These are phyloP conservation scores for Tetranychus urticae DNA, from an alignment of 1,140 invertebrate species.

Conservation along the genomic window DNA sequence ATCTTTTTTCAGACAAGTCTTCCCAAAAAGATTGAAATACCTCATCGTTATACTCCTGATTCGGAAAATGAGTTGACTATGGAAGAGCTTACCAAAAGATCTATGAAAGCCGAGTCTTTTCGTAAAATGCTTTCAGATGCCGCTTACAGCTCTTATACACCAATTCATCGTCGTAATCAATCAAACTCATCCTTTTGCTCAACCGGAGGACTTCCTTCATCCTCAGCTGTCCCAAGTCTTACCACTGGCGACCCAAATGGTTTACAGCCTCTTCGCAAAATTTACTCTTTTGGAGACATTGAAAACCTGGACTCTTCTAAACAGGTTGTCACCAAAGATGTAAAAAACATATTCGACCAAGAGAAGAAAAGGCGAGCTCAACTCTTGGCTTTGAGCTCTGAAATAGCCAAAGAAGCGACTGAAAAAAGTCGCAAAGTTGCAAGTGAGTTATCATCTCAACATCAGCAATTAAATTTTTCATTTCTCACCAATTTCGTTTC, in stretches of 20 bases:
- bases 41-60: slow-evolving; percentile 59
- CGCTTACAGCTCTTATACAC: slow-evolving; percentile 11
- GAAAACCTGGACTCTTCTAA: slow-evolving; percentile 6
- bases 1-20: slow-evolving; percentile 30
- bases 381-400: slow-evolving; percentile 63
- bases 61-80: slow-evolving; percentile 47
- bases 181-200: not conserved
- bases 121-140: slow-evolving; percentile 62
- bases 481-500: too few relatives aligned
- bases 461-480: too few relatives aligned
- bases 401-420: slow-evolving; percentile 74
- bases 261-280: not conserved
- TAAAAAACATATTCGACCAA: slow-evolving; percentile 33
- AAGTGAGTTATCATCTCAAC: slow-evolving; percentile 28
- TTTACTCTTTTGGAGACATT: not conserved
- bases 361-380: slow-evolving; percentile 66
- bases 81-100: slow-evolving; percentile 42
- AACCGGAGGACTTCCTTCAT: not conserved
- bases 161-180: not conserved
- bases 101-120: slow-evolving; percentile 67
- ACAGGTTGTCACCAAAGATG: slow-evolving; percentile 10
- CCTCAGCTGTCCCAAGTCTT: not conserved
- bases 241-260: not conserved
- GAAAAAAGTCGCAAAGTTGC: slow-evolving; percentile 78
- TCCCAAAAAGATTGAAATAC: slow-evolving; percentile 69